Evolutionary conservation across 1,140 invertebrate genomes (phyloP), one percentile per base, ranked within the genome.

Genomic region (Drosophila lini): DNA sequence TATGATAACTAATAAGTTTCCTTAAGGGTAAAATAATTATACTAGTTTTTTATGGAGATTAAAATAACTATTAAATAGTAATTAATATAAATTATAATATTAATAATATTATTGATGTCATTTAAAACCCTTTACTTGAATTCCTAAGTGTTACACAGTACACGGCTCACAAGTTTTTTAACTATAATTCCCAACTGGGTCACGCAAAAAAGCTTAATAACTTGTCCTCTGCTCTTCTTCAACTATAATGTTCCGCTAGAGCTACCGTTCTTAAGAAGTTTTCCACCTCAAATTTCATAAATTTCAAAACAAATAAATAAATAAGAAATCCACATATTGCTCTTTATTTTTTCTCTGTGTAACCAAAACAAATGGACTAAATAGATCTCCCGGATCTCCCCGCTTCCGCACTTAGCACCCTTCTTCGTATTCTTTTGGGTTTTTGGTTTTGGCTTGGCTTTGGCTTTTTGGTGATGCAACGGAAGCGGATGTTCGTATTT

Each of bases 401-500:
- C 40, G 7, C 55, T 19, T 8, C 62, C 31, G 19, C 38, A 28
- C 32, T 25, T 41, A 34, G 11, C 28, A 28, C 45, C 28, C 22
- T 47, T 47, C 45, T 47, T 28, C 13, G 15, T 57, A 31, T 38
- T 40, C 28, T 15, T 16, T 44, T 40, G 6, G 19, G 19, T n/a
- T 32, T 58, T 47, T 69, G 52, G 53, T 48, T 59, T 69, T 50
- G 48, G 74, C 56, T 68, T 60, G 64, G 55, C 42, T 69, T 69
- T 61, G 61, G 52, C 16, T 58, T 69, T 78, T 74, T 74, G 60
- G 75, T 89, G 84, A 89, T 89, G 84, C 84, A 89, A 89, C 84
- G 84, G 84, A 89, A 89, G 84, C 84, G 84, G 84, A 89, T 85
- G 84, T 89, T 89, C 84, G 84, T 89, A 89, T 89, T 89, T 89